Evolutionary conservation across 2,888 invertebrate genomes (phyloP).

Genomic region (Drosophila quasianomalipes): DNA sequence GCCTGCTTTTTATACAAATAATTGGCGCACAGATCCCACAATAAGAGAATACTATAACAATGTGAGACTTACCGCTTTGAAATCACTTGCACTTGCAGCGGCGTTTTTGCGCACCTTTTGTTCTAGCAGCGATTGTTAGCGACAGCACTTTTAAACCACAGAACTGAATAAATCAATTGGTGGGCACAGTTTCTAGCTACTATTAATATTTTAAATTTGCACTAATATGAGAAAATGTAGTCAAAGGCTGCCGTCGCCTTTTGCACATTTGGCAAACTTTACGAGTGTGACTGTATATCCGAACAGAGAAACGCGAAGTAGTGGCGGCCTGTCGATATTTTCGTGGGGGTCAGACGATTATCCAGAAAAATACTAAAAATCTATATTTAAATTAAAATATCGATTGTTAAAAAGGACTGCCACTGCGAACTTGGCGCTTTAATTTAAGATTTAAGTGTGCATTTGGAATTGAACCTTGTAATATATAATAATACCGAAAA

Average conservation of each 20-base stretch:
- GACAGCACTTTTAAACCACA: constrained; percentile 4
- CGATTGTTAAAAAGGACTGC: constrained; percentile 5
- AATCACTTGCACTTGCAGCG: constrained; percentile 39
- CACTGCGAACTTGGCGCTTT: constrained; percentile 6
- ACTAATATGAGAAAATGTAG: not conserved
- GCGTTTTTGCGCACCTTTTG: constrained; percentile 36
- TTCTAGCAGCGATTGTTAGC: not conserved
- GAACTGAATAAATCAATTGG: not conserved
- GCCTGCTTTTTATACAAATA: constrained; percentile 1
- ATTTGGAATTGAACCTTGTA: no score
- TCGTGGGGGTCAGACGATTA: not conserved
- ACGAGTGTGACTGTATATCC: constrained; percentile 35
- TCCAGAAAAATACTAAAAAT: constrained; percentile 22
- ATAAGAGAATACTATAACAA: constrained; percentile 24
- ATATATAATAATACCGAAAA: not conserved
- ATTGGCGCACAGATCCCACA: not conserved
- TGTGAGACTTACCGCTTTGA: constrained; percentile 44
- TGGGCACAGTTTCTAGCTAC: not conserved
- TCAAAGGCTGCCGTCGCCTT: constrained; percentile 14
- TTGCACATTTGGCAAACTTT: constrained; percentile 60
- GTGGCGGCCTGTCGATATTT: constrained; percentile 11
- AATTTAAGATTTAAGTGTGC: not conserved
- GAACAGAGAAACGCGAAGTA: constrained; percentile 10
- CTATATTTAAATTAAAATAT: not conserved
- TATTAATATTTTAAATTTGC: constrained; percentile 13